Base-by-base conservation (phyloP, 2,113 vertebrate genomes). In the Chascanopsetta lugubris region DNA sequence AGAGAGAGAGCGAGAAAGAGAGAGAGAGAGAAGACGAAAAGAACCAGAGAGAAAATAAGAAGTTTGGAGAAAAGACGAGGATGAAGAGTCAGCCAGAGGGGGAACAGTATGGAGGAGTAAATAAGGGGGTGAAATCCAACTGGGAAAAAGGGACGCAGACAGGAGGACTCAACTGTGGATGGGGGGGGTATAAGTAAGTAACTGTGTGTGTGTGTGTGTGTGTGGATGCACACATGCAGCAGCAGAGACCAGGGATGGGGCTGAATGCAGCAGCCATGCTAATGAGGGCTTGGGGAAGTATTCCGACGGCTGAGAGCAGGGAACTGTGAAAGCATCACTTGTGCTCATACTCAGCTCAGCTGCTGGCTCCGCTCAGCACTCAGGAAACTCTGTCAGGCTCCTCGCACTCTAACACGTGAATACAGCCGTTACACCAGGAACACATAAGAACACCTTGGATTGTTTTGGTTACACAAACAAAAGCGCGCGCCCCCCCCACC, bases 321-420 rank as follows among this genome's bases (percentile, higher is more conserved):
- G 85, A 56, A 36, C 86, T 85, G 83, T 92, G 88, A 92, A 93
- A 91, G 90, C 91, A 79, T 82, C 88, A 79, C 89, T 92, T 93
- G 92, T 93, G 89, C 85, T 87, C 77, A 54, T 75, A 74, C 86
- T 89, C 75, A 50, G 84, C 85, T 90, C 89, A 92, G 90, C 90
- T 92, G 88, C 87, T 88, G 89, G 87, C 87, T 87, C 85, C 80
- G 79, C 81, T 84, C 70, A 53, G 76, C 82, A 79, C 87, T 82
- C 81, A 90, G 87, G 87, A 90, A 90, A 87, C 75, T 69, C 78
- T 79, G 82, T 74, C 72, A 70, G 72, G 72, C 78, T 77, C 69
- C 66, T 71, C 70, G n/a, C 64, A 80, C 65, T 70, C 63, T 79
- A 78, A 86, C 85, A 85, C 75, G 82, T 79, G 86, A 85, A 90